Conservation (phyloP, 1,140 invertebrate genomes). For the Adelges cooleyi region DNA sequence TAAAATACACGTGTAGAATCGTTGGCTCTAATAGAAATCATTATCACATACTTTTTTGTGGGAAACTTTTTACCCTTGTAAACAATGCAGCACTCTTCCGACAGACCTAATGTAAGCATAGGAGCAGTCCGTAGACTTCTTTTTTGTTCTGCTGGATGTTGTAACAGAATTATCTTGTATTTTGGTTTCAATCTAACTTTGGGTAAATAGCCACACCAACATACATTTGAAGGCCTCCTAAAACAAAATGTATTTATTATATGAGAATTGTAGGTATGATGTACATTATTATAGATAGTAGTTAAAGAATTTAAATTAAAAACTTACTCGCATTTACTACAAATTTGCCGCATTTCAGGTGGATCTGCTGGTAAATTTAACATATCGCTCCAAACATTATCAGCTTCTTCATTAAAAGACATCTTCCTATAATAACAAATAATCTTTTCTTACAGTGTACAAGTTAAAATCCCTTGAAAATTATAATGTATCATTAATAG, state of each 20-base stretch:
- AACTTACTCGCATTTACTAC: constrained; percentile 56
- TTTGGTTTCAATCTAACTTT: constrained; percentile 50
- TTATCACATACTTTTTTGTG: constrained; percentile 39
- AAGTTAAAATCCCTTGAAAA: too few relatives aligned
- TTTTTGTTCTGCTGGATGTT: constrained; percentile 88
- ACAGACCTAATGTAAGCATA: constrained; percentile 67
- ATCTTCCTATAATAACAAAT: too few relatives aligned
- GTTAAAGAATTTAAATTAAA: neutral
- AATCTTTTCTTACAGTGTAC: too few relatives aligned
- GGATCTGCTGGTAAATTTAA: constrained; percentile 60
- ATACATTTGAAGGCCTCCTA: constrained; percentile 73
- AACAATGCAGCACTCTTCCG: constrained; percentile 59
- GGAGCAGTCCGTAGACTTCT: constrained; percentile 75
- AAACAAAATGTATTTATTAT: constrained; percentile 32
- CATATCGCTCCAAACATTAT: constrained; percentile 52
- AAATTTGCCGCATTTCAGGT: constrained; percentile 54
- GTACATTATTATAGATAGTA: neutral
- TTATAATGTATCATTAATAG: too few relatives aligned
- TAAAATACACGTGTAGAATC: too few relatives aligned
- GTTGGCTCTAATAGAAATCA: too few relatives aligned
- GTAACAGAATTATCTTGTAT: constrained; percentile 66
- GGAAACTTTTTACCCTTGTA: constrained; percentile 78
- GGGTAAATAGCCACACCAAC: constrained; percentile 76
- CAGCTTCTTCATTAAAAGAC: constrained; percentile 36
- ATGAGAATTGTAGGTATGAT: neutral